Percentiles rank a stretch among this genome's conserved stretches.
Conservation (phyloP, 2,888 invertebrate genomes). For the Helleia helle region DNA sequence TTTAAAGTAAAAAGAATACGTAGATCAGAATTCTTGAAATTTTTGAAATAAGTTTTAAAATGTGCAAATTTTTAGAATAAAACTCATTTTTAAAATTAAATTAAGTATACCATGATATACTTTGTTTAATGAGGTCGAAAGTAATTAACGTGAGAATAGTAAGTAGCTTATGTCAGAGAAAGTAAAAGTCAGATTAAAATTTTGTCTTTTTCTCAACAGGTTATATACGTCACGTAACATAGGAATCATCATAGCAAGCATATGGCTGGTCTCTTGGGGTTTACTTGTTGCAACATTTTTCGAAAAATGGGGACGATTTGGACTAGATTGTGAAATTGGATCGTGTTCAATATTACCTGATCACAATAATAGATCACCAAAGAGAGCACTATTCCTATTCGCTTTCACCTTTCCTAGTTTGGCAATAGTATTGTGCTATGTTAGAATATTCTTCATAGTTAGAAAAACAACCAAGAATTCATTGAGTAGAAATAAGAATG, state of each 20-base stretch:
- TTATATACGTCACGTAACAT: constrained; percentile 80
- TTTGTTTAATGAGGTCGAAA: too few relatives aligned
- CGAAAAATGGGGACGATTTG: constrained; percentile 85
- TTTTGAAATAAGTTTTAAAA: too few relatives aligned
- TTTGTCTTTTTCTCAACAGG: constrained; percentile 47
- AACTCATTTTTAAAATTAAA: too few relatives aligned
- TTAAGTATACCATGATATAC: too few relatives aligned
- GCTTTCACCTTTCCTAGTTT: constrained; percentile 90
- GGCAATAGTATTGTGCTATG: constrained; percentile 87
- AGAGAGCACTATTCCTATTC: constrained; percentile 84
- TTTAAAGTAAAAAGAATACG: too few relatives aligned
- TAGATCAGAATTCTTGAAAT: too few relatives aligned
- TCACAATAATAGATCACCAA: constrained; percentile 78
- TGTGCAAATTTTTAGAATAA: too few relatives aligned
- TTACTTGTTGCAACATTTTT: constrained; percentile 82
- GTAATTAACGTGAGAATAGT: too few relatives aligned
- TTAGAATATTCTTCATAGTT: constrained; percentile 86
- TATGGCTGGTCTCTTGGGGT: constrained; percentile 82
- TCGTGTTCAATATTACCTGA: constrained; percentile 86
- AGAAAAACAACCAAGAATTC: constrained; percentile 79
- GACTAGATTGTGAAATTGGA: constrained; percentile 80
- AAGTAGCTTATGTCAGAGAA: too few relatives aligned
- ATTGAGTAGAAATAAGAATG: constrained; percentile 35
- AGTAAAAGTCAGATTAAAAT: too few relatives aligned
- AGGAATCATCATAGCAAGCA: constrained; percentile 79